These are phyloP conservation scores for Pseudomugil tenellus DNA, from an alignment of 2,797 vertebrate species.

Conservation along the genomic window DNA sequence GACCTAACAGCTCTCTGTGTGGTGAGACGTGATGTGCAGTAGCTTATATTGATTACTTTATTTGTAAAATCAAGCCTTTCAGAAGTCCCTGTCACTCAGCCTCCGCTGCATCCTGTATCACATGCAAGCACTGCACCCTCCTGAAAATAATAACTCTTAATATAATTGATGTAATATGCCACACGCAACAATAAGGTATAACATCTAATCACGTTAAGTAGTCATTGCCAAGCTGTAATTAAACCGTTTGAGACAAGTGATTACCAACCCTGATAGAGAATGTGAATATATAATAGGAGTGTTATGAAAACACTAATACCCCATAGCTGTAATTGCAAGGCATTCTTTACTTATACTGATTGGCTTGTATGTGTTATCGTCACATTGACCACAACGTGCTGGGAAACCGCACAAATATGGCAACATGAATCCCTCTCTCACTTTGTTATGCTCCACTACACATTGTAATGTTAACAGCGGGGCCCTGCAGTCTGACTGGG, in stretches of 20 bases:
- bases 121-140: conserved; percentile 60
- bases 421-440: conserved; percentile 67
- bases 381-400: conserved; percentile 66
- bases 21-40: conserved; percentile 74
- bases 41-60: conserved; percentile 82
- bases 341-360: conserved; percentile 72
- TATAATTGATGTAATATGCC: conserved; percentile 83
- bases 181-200: conserved; percentile 84
- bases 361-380: conserved; percentile 60
- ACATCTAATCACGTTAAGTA: conserved; percentile 85
- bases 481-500: conserved; percentile 76
- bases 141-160: conserved; percentile 79
- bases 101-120: conserved; percentile 64
- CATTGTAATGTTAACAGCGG: conserved; percentile 79
- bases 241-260: conserved; percentile 86
- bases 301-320: conserved; percentile 83
- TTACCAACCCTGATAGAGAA: conserved; percentile 82
- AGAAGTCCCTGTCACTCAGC: conserved; percentile 80
- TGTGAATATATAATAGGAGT: conserved; percentile 80
- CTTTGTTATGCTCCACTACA: conserved; percentile 70
- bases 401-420: conserved; percentile 51
- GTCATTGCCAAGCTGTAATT: conserved; percentile 85
- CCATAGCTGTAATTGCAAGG: conserved; percentile 76
- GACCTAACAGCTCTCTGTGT: conserved; percentile 74
- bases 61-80: conserved; percentile 82